Conservation (phyloP, 2,113 vertebrate genomes). For the Hystrix cristata region DNA sequence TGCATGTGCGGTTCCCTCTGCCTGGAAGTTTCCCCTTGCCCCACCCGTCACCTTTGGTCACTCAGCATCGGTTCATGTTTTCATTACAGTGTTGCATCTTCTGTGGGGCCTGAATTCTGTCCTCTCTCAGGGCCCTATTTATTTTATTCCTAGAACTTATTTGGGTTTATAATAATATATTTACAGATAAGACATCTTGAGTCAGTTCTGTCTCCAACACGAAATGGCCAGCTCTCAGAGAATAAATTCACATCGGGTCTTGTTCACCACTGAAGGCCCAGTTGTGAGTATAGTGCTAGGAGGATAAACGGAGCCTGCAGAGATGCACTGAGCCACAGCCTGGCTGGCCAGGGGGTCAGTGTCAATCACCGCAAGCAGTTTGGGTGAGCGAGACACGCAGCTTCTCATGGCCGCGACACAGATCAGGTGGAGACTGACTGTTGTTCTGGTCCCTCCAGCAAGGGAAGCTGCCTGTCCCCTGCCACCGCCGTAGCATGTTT, state of each 20-base stretch:
- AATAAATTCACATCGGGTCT: background rate
- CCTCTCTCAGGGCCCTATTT: background rate
- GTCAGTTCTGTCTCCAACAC: background rate
- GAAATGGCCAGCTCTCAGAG: background rate
- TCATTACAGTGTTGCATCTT: background rate
- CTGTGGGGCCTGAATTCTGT: background rate
- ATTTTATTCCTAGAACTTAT: constrained; percentile 12
- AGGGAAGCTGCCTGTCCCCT: background rate
- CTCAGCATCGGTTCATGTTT: background rate
- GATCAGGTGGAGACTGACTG: no score
- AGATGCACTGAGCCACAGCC: no score
- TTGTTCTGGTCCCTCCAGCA: background rate
- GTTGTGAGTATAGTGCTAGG: background rate
- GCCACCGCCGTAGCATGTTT: background rate
- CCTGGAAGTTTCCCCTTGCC: background rate
- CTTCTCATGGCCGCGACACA: background rate
- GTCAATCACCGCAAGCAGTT: background rate
- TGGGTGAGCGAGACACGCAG: background rate
- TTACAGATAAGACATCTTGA: background rate
- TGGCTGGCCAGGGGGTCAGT: fast-evolving
- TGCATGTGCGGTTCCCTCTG: background rate
- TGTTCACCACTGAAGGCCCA: background rate
- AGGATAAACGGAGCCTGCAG: fast-evolving
- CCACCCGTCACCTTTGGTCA: background rate
- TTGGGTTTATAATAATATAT: background rate